Conservation (phyloP, 35 echinoderm and acorn worm genomes). For the Patiria miniata region DNA sequence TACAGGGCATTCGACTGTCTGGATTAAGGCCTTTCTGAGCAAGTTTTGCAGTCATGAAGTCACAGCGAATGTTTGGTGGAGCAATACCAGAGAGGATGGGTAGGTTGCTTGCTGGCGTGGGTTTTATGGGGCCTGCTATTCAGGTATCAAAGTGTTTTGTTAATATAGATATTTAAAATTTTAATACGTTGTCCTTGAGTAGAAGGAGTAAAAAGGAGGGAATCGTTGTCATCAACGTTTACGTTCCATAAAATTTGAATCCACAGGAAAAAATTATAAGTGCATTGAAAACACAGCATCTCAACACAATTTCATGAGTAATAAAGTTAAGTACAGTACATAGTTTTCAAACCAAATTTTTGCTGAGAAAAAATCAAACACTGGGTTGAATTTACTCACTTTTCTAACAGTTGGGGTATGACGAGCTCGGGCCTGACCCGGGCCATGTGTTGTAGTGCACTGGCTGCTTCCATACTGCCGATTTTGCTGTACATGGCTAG, state of each 20-base stretch:
- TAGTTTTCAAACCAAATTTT: no score
- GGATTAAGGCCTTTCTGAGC: constrained; percentile 14
- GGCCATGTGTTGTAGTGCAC: constrained; percentile 77
- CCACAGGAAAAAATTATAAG: no score
- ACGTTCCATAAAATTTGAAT: no score
- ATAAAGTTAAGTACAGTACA: no score
- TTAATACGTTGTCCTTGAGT: no score
- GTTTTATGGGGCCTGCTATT: neutral
- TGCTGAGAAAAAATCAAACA: neutral
- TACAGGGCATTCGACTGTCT: neutral
- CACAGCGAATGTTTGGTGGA: neutral
- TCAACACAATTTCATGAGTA: no score
- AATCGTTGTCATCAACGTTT: no score
- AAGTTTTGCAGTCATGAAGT: neutral
- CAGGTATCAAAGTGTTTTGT: no score
- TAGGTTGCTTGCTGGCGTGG: neutral
- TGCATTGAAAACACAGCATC: no score
- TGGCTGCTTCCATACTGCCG: constrained; percentile 89
- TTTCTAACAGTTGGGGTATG: constrained; percentile 83
- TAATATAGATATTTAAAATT: no score
- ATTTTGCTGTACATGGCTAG: constrained; percentile 96
- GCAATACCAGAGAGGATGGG: constrained; percentile 2
- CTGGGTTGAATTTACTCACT: constrained; percentile 52
- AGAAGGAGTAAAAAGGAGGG: no score
- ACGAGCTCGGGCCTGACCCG: constrained; percentile 87